Evolutionary conservation across 2,113 vertebrate species (phyloP), one percentile per base, ranked within the genome.

Genomic region (Oreochromis niloticus): DNA sequence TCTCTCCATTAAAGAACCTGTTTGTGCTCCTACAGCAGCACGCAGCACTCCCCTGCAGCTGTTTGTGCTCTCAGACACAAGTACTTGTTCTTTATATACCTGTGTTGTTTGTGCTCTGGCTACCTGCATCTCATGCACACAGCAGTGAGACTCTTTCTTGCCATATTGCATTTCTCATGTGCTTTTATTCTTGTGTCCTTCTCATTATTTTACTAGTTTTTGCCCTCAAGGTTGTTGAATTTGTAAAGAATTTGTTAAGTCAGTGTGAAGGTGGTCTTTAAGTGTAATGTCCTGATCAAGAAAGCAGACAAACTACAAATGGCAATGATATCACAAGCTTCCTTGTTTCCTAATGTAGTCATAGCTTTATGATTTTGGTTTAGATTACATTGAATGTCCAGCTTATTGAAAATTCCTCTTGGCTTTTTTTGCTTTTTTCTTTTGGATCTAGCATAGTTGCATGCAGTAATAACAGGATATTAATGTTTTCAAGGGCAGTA

Each of bases 1-100:
- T 84, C 90, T 93, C 93, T 92, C 94, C 92, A 94, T 95, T 93
- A 95, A 95, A 93, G 90, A 90, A 93, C 63, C 86, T 83, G 92
- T 93, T 93, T 93, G 87, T 89, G 90, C 66, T 91, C 63, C 68
- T 68, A 24, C 66, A 89, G 86, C 87, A 87, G 90, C 68, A 13
- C 78, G 22, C 56, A 27, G 34, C 63, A 63, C 84, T 88, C 81
- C 89, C 91, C 88, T 88, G 87, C 93, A 93, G 91, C 90, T 91
- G 88, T 92, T 94, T 95, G 85, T 84, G 86, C 87, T 80, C 84
- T 68, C 86, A 90, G 30, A 91, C 84, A 83, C 54, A 79, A 92
- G 82, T 36, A 39, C 84, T 84, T 88, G 88, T 92, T 94, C 91
- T 95, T 92, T 93, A 82, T 90, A 91, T 89, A 91, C 86, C 88